These are phyloP conservation scores for Drosophila meridionalis DNA, from an alignment of 2,888 invertebrate genomes.

Conservation along the genomic window DNA sequence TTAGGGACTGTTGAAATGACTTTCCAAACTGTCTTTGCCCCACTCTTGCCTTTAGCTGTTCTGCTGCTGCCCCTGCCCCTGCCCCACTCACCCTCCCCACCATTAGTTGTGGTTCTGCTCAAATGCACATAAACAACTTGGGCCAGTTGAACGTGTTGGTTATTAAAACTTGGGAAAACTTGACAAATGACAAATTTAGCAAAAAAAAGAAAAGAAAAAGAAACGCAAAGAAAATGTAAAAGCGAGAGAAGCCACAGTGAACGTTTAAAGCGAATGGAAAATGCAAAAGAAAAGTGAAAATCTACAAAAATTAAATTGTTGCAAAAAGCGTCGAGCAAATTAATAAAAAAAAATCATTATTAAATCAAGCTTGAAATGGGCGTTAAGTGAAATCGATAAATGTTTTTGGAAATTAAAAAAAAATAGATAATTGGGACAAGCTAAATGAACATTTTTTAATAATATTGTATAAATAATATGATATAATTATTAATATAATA, in stretches of 20 bases:
- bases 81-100: not conserved
- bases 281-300: conserved; percentile 69
- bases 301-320: conserved; percentile 52
- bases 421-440: too few species aligned
- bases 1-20: conserved; percentile 41
- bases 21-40: conserved; percentile 43
- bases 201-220: conserved; percentile 26
- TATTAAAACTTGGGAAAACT: conserved; percentile 68
- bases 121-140: conserved; percentile 41
- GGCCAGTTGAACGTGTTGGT: conserved; percentile 56
- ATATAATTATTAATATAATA: too few species aligned
- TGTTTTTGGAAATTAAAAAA: not conserved
- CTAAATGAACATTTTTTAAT: too few species aligned
- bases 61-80: conserved; percentile 6
- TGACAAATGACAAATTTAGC: conserved; percentile 57
- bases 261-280: conserved; percentile 34
- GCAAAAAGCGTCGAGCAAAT: conserved; percentile 47
- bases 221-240: conserved; percentile 31
- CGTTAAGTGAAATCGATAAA: conserved; percentile 47
- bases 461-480: too few species aligned
- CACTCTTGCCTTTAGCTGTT: conserved; percentile 25
- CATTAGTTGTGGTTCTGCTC: conserved; percentile 47
- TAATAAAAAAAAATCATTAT: conserved; percentile 33
- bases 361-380: conserved; percentile 68
- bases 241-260: conserved; percentile 39